Base-by-base conservation (phyloP, 2,888 invertebrate genomes). In the Eudemis profundana region DNA sequence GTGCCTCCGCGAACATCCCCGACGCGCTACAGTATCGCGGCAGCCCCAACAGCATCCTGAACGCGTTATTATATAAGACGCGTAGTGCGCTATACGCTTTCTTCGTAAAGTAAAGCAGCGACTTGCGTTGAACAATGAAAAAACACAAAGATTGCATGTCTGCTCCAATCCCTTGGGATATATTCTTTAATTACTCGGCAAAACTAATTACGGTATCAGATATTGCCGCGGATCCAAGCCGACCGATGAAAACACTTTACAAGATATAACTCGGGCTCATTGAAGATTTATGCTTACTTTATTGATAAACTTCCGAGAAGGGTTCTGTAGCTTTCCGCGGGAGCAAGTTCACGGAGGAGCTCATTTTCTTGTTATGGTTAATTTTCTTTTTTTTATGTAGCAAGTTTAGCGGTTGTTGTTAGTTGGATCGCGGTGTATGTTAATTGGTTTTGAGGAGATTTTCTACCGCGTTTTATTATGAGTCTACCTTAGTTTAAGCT, bases 291-390 rank as follows among this genome's bases (percentile, higher is more conserved):
- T 69, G 71, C 70, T 69, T 71, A 74, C 75, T 77, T 78, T 78
- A 78, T 77, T 77, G 78, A 78, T 78, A 77, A 80, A 78, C 76
- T 78, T 78, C 69, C 70, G 67, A 70, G 71, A 72, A 75, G 74
- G 76, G 74, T 73, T 74, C 69, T 70, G 71, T 67, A 72, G 72
- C 72, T 74, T 75, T 70, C 69, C 68, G 61, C 54, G 61, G 59
- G 71, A 70, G 67, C 70, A 78, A 82, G 74, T 80, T 69, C 50
- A 57, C 68, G 72, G 70, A 68, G 70, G 73, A 78, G 75, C 78
- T 82, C 77, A 79, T 81, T 83, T 81, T 78, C 79, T 70, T 79
- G 77, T 78, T 82, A 79, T 78, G 79, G 81, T 77, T 84, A 82
- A 84, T 84, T 83, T 79, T 77, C 72, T 76, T 78, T 81, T n/a